Evolutionary conservation across 2,113 vertebrate species (phyloP).

Genomic region (Ranitomeya variabilis): DNA sequence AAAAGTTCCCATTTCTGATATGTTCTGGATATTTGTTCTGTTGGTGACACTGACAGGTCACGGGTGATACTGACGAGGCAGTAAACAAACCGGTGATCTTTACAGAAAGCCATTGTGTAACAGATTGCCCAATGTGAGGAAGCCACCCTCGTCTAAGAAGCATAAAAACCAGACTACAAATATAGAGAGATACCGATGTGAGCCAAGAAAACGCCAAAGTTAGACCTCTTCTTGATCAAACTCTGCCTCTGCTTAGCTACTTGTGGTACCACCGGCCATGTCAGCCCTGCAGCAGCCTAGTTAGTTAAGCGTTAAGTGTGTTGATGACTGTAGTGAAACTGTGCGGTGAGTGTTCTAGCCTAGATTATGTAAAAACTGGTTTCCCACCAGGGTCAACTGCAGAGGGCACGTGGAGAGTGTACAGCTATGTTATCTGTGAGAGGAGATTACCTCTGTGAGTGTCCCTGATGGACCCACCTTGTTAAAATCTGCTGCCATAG

Average conservation of each 20-base stretch:
- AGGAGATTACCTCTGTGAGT: no score
- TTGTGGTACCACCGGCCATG: not conserved
- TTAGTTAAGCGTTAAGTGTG: not conserved
- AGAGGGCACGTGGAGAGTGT: no score
- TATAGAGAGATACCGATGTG: not conserved
- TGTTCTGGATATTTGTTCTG: not conserved
- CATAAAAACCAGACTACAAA: not conserved
- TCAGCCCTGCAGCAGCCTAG: not conserved
- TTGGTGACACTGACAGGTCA: not conserved
- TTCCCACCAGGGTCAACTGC: no score
- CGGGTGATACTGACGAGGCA: not conserved
- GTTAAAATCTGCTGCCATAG: no score
- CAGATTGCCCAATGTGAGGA: not conserved
- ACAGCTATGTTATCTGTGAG: no score
- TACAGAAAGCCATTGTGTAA: not conserved
- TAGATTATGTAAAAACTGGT: no score
- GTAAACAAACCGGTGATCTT: not conserved
- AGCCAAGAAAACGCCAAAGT: not conserved
- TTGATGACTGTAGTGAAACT: no score
- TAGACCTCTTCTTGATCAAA: not conserved
- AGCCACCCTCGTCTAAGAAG: not conserved
- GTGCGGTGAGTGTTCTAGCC: no score
- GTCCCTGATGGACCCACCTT: no score
- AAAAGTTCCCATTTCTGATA: no score
- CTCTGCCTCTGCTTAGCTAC: not conserved